Conservation (phyloP, 2,113 vertebrate genomes). For the Psophia crepitans region DNA sequence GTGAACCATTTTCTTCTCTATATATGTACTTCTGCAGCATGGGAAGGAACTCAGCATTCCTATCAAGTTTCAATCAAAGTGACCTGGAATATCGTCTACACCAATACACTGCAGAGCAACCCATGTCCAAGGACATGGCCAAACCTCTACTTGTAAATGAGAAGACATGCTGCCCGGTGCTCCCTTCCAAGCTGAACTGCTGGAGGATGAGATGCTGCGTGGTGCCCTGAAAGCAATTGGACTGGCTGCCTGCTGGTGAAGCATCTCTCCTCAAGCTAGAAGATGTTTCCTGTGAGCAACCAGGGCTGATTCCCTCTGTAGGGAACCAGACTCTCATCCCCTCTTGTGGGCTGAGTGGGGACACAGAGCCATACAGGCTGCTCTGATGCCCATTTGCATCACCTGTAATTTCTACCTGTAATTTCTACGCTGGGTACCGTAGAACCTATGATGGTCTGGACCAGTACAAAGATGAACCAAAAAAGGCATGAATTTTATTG, state of each 20-base stretch:
- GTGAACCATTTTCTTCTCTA: not conserved
- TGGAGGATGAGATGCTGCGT: not conserved
- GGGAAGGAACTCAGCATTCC: not conserved
- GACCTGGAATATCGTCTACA: not conserved
- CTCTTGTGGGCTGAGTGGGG: not conserved
- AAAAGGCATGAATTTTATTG: not conserved
- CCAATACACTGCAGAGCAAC: not conserved
- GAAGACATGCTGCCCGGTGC: not conserved
- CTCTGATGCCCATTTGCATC: not conserved
- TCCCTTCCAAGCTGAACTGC: not conserved
- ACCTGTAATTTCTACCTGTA: not conserved
- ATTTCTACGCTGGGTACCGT: fast-evolving
- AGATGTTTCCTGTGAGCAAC: not conserved
- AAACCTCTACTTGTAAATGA: not conserved
- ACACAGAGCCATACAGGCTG: not conserved
- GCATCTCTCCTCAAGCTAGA: not conserved
- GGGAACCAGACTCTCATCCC: not conserved
- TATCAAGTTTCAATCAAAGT: not conserved
- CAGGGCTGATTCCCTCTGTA: not conserved
- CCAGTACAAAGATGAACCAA: not conserved
- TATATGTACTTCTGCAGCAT: not conserved
- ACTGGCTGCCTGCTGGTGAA: not conserved
- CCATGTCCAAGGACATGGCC: not conserved
- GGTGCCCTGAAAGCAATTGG: fast-evolving
- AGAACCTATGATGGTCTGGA: not conserved